These are phyloP conservation scores for Siderastrea siderea DNA, from an alignment of 92 coral and sea anemone species.

Conservation along the genomic window DNA sequence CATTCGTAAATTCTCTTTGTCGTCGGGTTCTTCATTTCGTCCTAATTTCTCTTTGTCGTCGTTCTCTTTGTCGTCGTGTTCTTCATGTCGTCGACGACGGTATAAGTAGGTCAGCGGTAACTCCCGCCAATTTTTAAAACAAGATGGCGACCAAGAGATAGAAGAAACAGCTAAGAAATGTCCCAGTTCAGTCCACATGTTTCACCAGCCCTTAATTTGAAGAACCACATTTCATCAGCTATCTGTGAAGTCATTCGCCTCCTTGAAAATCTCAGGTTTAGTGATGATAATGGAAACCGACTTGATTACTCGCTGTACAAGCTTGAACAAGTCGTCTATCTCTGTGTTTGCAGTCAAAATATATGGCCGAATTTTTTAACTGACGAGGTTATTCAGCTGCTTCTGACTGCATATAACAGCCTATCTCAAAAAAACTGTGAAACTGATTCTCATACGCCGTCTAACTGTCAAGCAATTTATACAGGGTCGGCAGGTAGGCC, in stretches of 20 bases:
- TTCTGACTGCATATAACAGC: slow-evolving; percentile 21
- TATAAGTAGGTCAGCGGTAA: too few relatives aligned
- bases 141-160: too few relatives aligned
- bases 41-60: too few relatives aligned
- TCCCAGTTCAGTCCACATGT: slow-evolving; percentile 8
- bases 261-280: slow-evolving; percentile 6
- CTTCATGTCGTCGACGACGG: too few relatives aligned
- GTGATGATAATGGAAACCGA: slow-evolving; percentile 37
- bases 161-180: neutral
- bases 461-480: slow-evolving; percentile 30
- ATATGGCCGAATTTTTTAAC: slow-evolving; percentile 32
- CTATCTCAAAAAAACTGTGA: slow-evolving; percentile 11
- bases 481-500: slow-evolving; percentile 11
- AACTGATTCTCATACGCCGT: neutral
- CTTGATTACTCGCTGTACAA: slow-evolving; percentile 47
- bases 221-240: slow-evolving; percentile 3
- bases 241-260: slow-evolving; percentile 46
- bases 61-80: too few relatives aligned
- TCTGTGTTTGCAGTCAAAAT: slow-evolving; percentile 25
- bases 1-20: too few relatives aligned
- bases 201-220: slow-evolving; percentile 12
- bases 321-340: slow-evolving; percentile 35
- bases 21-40: too few relatives aligned
- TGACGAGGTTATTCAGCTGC: slow-evolving; percentile 6
- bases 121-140: too few relatives aligned